These are phyloP conservation scores for Apis laboriosa DNA, from an alignment of 1,140 invertebrate genomes.

Conservation along the genomic window DNA sequence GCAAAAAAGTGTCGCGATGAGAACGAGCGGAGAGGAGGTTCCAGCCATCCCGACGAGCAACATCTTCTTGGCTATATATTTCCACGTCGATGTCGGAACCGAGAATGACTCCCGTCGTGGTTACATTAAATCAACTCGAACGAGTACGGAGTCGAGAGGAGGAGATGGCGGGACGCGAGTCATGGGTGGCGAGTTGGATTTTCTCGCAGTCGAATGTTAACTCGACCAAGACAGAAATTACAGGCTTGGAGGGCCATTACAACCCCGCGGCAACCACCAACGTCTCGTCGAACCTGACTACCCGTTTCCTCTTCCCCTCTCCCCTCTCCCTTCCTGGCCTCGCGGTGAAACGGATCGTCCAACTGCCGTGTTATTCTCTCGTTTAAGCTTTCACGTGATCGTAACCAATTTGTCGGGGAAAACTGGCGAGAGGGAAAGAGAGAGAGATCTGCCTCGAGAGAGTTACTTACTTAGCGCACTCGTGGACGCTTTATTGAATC, in stretches of 20 bases:
- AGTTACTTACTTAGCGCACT: background rate
- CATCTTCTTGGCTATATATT: background rate
- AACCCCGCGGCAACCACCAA: conserved; percentile 42
- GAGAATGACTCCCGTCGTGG: background rate
- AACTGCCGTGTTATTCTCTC: conserved; percentile 39
- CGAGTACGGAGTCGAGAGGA: background rate
- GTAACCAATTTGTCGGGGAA: conserved; percentile 30
- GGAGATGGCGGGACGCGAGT: background rate
- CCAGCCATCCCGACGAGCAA: too few species aligned
- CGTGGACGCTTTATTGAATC: conserved; percentile 31
- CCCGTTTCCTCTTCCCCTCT: conserved; percentile 3
- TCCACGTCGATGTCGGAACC: background rate
- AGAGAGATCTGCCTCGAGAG: background rate
- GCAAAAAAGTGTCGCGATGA: too few species aligned
- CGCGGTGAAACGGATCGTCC: conserved; percentile 21
- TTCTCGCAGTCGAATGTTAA: conserved; percentile 47
- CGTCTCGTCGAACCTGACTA: conserved; percentile 13
- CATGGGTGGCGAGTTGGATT: conserved; percentile 26
- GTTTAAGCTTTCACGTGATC: conserved; percentile 45
- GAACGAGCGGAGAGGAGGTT: too few species aligned
- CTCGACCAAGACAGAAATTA: conserved; percentile 56
- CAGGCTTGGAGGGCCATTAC: conserved; percentile 46
- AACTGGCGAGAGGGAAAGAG: background rate
- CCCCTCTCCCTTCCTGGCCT: background rate
- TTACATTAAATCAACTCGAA: conserved; percentile 7